Evolutionary conservation across 2,888 invertebrate genomes (phyloP), one percentile per base, ranked within the genome.

Genomic region (Cordilura impudica): DNA sequence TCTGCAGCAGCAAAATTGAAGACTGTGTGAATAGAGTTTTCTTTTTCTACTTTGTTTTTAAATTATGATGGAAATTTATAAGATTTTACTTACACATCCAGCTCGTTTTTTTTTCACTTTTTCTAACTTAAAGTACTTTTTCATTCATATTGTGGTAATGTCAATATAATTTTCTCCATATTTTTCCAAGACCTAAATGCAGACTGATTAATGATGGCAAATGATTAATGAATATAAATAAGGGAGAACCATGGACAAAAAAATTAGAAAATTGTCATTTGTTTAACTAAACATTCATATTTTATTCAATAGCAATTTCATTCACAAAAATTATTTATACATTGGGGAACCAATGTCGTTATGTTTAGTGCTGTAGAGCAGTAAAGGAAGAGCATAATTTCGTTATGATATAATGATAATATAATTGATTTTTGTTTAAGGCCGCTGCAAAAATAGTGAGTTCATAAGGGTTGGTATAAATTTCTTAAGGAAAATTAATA

Each of bases 161-260:
- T 67, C 71, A 31, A 70, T 63, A 61, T 51, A 54, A 78, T 61
- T 31, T 66, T 56, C 47, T 19, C 49, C 19, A 4, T 56, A 23
- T 31, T 43, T 45, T 53, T 53, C n/a, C 49, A 35, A 65, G 54
- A 56, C 60, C 54, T 71, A 61, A 71, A 66, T 67, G 65, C 51
- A 74, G 54, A 75, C 71, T 79, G 71, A 74, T 79, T 79, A 74
- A 79, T 79, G 78, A 74, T 71, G 78, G 71, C 61, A 75, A 79
- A 66, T 79, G 78, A 79, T 79, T 79, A 79, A 79, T 79, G 78
- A 74, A 70, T 18, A 61, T 49, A 49, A n/a, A 49, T 19, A 19
- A 10, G 31, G 19, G 56, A 8, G 49, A 18, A 47, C 39, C 4
- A 26, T 47, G 14, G 26, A 19, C 1, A n/a, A 53, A 56, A 7